phyloP scores from a whole-genome alignment of 2,113 vertebrate species.

The Anolis carolinensis region DNA sequence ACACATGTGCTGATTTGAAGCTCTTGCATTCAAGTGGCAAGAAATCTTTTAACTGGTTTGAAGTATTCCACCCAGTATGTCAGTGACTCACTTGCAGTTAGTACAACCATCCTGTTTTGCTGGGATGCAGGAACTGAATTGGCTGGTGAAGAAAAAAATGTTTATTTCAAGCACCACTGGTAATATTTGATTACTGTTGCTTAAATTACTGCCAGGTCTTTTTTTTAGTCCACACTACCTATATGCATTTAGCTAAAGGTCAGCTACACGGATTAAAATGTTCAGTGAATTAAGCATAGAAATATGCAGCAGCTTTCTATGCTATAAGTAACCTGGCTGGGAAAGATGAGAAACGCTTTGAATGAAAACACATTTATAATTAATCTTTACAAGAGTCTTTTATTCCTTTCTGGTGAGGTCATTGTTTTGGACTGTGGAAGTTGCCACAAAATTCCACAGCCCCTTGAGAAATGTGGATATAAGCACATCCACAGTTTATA shows the following conservation, averaged over 20 bases:
- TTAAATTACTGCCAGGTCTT: not conserved
- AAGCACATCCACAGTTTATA: not conserved
- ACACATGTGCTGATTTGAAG: not conserved
- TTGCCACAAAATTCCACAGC: rapidly evolving
- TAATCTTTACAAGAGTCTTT: not conserved
- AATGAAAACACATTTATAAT: not conserved
- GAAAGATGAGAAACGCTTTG: not conserved
- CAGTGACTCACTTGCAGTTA: not conserved
- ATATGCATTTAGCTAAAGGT: slow-evolving; percentile 24
- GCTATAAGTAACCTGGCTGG: rapidly evolving
- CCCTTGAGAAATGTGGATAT: not conserved
- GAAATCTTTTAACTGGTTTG: not conserved
- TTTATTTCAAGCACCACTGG: slow-evolving; percentile 11
- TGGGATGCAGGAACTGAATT: not conserved
- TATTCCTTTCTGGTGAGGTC: not conserved
- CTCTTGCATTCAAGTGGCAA: not conserved
- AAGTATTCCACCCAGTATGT: not conserved
- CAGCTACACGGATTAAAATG: not conserved
- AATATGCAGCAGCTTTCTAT: not conserved
- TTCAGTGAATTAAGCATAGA: not conserved
- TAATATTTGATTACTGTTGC: not conserved
- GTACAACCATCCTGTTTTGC: not conserved
- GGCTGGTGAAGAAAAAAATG: not conserved
- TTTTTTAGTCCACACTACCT: not conserved
- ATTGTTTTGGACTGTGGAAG: not conserved